These are phyloP conservation scores for Philhelius pedissequus DNA, from an alignment of 2,888 invertebrate genomes.

Conservation along the genomic window DNA sequence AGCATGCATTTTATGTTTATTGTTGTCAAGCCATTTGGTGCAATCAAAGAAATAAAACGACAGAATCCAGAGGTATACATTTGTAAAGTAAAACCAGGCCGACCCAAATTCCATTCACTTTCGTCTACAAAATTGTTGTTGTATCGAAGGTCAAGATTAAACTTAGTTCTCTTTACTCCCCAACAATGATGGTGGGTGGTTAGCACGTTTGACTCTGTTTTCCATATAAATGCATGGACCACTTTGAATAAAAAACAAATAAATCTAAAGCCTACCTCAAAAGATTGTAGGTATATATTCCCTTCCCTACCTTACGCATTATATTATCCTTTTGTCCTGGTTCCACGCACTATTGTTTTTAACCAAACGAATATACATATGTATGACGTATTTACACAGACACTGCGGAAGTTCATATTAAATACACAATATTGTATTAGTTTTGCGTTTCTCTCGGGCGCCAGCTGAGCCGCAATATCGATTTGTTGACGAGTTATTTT, in stretches of 20 bases:
- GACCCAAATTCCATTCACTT: constrained; percentile 50
- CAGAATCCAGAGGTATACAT: background rate
- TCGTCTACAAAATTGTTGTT: background rate
- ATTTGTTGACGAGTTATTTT: constrained; percentile 41
- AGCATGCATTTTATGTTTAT: background rate
- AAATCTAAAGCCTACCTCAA: constrained; percentile 45
- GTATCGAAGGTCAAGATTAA: constrained; percentile 48
- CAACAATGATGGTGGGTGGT: background rate
- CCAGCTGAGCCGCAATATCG: constrained; percentile 61
- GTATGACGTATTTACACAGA: background rate
- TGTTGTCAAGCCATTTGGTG: background rate
- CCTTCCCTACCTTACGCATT: constrained; percentile 22
- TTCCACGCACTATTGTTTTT: constrained; percentile 11
- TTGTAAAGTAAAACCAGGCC: constrained; percentile 17
- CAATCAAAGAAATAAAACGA: background rate
- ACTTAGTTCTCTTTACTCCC: background rate
- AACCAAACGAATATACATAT: background rate
- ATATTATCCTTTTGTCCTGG: background rate
- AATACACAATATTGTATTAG: background rate
- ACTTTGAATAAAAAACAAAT: background rate
- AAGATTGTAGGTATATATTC: constrained; percentile 5
- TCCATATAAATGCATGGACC: background rate
- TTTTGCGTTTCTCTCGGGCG: background rate
- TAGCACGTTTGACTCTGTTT: background rate
- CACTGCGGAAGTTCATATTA: background rate